These are phyloP conservation scores for Neolamprologus modestus DNA, from an alignment of 2,113 vertebrate genomes.

Conservation along the genomic window DNA sequence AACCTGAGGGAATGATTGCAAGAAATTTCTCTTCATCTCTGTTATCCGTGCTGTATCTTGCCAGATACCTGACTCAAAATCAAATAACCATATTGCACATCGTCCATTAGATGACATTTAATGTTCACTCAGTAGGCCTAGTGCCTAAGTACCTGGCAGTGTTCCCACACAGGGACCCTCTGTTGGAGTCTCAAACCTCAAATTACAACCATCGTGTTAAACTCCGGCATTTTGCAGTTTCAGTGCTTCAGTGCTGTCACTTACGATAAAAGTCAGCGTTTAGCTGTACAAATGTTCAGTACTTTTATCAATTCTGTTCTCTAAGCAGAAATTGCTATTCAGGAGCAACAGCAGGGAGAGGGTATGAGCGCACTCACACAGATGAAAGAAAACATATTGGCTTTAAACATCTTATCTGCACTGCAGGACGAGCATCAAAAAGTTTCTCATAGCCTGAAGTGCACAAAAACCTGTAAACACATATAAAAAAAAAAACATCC, in stretches of 20 bases:
- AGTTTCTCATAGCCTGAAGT: background rate
- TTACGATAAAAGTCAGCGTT: conserved; percentile 17
- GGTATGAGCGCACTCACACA: background rate
- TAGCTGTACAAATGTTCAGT: conserved; percentile 24
- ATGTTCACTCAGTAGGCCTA: conserved; percentile 20
- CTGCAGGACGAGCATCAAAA: background rate
- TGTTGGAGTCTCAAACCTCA: conserved; percentile 16
- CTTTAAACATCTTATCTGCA: conserved; percentile 15
- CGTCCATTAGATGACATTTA: conserved; percentile 35
- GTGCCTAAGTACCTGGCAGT: conserved; percentile 31
- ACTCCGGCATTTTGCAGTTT: background rate
- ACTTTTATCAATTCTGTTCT: conserved; percentile 28
- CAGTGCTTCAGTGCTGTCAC: background rate
- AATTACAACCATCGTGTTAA: background rate
- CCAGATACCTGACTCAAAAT: conserved; percentile 13
- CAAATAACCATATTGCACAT: conserved; percentile 31
- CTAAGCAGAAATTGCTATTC: conserved; percentile 35
- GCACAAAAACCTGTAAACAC: background rate
- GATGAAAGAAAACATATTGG: conserved; percentile 13
- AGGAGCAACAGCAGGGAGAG: background rate
- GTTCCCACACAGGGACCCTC: conserved; percentile 18
- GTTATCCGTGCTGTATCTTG: background rate
- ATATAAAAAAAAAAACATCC: background rate
- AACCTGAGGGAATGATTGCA: background rate
- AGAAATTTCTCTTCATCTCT: background rate